Base-by-base conservation (phyloP, 2,113 vertebrate genomes). In the Leuciscus idus region DNA sequence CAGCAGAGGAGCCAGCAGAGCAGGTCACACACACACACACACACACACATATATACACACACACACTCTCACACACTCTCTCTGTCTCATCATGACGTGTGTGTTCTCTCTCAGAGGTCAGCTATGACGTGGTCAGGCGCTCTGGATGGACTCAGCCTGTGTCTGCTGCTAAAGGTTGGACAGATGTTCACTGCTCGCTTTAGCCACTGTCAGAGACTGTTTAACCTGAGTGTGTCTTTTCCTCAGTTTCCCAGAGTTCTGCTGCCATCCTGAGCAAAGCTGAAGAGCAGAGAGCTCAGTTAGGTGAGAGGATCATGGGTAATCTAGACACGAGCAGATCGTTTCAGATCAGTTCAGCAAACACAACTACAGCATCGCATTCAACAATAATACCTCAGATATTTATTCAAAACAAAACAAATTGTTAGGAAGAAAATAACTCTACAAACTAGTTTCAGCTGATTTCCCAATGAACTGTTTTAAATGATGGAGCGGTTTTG, bases 241-340 rank as follows among this genome's bases (percentile, higher is more conserved):
- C 68, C 6, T 78, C 48, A 97, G 96, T 94, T 93, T 91, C 95
- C 86, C 96, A 96, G 84, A 92, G 94, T 15, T 95, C 96, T 76
- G 94, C 96, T 77, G 94, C 96, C 78, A 89, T 95, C 87, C 95
- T 96, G 86, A 95, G 96, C 92, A 97, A 97, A 94, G 95, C 96
- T 59, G 96, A 97, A 94, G 96, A 97, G 62, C 96, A 96, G 78
- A 95, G 96, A 81, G 95, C 95, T 89, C 96, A 96, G 87, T 89
- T 97, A 93, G 96, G 96, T 97, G 87, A 43, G 83, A 86, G 19
- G 30, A 48, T 30, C 30, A 66, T 55, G 12, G 59, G 66, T 43
- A 7, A 73, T 84, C 52, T n/a, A 8, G 52, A 55, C 52, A 48
- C 8, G 43, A 43, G 43, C 39, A 48, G 11, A 13, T 48, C 11